Base-by-base conservation (phyloP, 35 echinoderm and acorn worm genomes). In the Nesometra sesokonis region DNA sequence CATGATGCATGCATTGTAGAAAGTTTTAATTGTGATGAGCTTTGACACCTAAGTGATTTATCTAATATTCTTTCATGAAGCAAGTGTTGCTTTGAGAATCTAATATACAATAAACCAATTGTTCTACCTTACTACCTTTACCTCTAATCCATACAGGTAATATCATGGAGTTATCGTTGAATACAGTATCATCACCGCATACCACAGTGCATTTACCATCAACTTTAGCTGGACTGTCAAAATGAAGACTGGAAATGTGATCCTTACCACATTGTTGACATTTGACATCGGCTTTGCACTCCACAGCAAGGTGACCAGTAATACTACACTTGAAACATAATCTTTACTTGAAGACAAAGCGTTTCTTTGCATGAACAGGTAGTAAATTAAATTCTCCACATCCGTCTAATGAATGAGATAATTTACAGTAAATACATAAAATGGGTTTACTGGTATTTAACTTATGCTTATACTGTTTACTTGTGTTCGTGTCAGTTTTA, bases 131-230 rank as follows among this genome's bases (percentile, higher is more conserved):
- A 35, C 37, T 86, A 30, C 84, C 77, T 23, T 36, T 76, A 4
- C 29, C 17, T 21, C 67, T 38, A 27, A 90, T 32, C 39, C 82
- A 79, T 46, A 90, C 89, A 0, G 89, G 89, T 37, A 86, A 29
- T 17, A 90, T 90, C 89, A 90, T 90, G 11, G 33, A 90, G 38
- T 43, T 43, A 15, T 43, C 38, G 15, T 43, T 43, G 15, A 4
- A 43, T 43, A 4, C 38, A 43, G 39, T 43, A 7, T 43, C 15
- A 43, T 43, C 39, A 4, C 39, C 39, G 39, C 39, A 43, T 43
- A 43, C 39, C 4, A 43, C 39, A 4, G 15, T 43, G 39, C 39
- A n/a, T n/a, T n/a, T n/a, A n/a, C n/a, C n/a, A n/a, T n/a, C n/a
- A n/a, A n/a, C n/a, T n/a, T n/a, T n/a, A 43, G 4, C 15, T 43